phyloP scores from a whole-genome alignment of 1,140 invertebrate species.

The Eumaeus atala region DNA sequence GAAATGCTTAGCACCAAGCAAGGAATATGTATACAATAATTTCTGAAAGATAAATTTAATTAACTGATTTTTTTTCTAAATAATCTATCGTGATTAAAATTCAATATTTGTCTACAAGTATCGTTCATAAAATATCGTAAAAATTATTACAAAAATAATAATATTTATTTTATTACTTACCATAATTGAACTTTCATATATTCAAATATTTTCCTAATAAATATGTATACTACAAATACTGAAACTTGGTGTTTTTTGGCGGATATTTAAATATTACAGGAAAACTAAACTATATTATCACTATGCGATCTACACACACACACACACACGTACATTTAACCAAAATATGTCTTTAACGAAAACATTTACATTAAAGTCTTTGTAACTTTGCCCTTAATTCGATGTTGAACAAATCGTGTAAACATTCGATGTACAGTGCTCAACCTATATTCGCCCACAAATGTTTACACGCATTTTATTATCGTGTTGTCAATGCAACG shows the following conservation, averaged over 20 bases:
- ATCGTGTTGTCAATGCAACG: conserved; percentile 36
- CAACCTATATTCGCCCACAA: conserved; percentile 28
- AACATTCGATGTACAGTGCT: conserved; percentile 51
- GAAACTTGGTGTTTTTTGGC: conserved; percentile 4
- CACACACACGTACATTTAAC: background rate
- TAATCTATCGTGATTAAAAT: too few species aligned
- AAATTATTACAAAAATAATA: too few species aligned
- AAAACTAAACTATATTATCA: background rate
- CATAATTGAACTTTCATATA: background rate
- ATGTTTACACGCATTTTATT: conserved; percentile 35
- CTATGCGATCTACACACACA: background rate
- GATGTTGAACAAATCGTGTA: conserved; percentile 1
- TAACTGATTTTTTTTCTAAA: too few species aligned
- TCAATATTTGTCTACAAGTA: background rate
- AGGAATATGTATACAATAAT: too few species aligned
- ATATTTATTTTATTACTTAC: background rate
- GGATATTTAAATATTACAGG: background rate
- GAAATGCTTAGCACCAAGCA: too few species aligned
- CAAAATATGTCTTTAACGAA: background rate
- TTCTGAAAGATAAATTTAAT: too few species aligned
- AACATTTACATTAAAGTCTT: background rate
- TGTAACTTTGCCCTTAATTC: background rate
- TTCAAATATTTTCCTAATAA: conserved; percentile 10
- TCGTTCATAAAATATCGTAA: background rate
- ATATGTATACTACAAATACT: background rate